Evolutionary conservation across 1,140 invertebrate genomes (phyloP), one percentile per base, ranked within the genome.

Genomic region (Dryas iulia): DNA sequence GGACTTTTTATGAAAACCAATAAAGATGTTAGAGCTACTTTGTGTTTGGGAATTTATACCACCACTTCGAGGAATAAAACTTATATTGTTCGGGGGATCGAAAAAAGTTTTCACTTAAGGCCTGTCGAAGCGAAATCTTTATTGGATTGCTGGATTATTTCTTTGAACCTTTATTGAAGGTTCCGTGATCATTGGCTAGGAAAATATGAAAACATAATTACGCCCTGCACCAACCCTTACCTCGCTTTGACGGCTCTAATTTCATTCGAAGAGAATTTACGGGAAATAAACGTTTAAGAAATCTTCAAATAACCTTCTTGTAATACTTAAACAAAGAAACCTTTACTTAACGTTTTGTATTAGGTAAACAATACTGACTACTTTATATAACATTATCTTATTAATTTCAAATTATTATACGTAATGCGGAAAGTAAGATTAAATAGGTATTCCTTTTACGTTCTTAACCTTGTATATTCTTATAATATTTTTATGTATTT

Each of bases 11-110:
- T 91, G 89, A 89, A 89, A 89, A 87, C 82, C 87, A 89, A 90
- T 91, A 91, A 91, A 89, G 85, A 85, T 84, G 85, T 86, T 87
- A 84, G 81, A 87, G 85, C 79, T 88, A 91, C 89, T 91, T 91
- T 91, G 87, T 89, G 82, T 86, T 89, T 83, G 83, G 76, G 79
- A 91, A 89, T 91, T 91, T 89, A 91, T 91, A 85, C 85, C 83
- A 85, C 85, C 83, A 84, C 81, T 89, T 83, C 78, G 82, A 83
- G 83, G 78, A 90, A 89, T 91, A 89, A 89, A 91, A 87, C 85
- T 89, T 89, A 89, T 89, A 89, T 91, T 87, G 85, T 86, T 89
- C 79, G 76, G 78, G 66, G 82, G 83, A 86, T 83, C 82, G 80
- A 81, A 86, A 87, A 84, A 87, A 89, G 89, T 89, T 89, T 91